Percentiles rank a stretch among this genome's conserved stretches.
These are phyloP conservation scores for Cheiracanthium punctorium DNA, from an alignment of 2,888 invertebrate genomes.

Conservation along the genomic window DNA sequence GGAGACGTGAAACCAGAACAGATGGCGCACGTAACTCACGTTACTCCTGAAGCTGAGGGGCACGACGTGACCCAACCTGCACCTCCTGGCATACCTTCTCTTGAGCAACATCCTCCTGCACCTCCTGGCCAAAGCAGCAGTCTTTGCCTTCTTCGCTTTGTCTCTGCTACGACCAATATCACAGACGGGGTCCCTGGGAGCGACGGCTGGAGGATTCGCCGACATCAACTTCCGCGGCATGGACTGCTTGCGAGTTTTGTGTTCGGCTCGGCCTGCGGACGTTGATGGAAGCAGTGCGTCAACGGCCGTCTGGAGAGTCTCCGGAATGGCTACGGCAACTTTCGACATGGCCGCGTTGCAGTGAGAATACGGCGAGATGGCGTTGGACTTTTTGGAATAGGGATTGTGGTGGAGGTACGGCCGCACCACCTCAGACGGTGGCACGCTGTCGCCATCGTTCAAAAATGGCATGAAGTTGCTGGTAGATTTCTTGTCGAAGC, in stretches of 20 bases:
- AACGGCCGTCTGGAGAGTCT: constrained; percentile 26
- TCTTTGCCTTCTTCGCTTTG: neutral
- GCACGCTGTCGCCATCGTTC: neutral
- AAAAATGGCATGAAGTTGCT: neutral
- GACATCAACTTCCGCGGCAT: constrained; percentile 39
- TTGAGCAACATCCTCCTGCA: constrained; percentile 51
- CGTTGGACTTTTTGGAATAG: constrained; percentile 44
- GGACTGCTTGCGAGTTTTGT: constrained; percentile 46
- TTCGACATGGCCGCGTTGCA: constrained; percentile 50
- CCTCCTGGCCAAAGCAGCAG: neutral
- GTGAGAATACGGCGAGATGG: constrained; percentile 41
- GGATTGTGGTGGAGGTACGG: constrained; percentile 62
- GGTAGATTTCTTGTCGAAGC: constrained; percentile 19
- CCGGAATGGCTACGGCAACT: constrained; percentile 46
- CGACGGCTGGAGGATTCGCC: neutral
- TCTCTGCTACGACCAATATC: constrained; percentile 32
- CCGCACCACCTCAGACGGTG: neutral
- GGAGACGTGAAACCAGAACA: constrained; percentile 78
- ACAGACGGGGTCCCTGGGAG: constrained; percentile 24
- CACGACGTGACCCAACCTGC: constrained; percentile 18
- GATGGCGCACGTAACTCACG: constrained; percentile 75
- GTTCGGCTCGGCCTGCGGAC: neutral
- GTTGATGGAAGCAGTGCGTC: neutral
- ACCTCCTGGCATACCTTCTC: constrained; percentile 7
- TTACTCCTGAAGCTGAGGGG: constrained; percentile 22